Evolutionary conservation across 2,113 vertebrate genomes (phyloP).

Genomic region (Hepsetus odoe): DNA sequence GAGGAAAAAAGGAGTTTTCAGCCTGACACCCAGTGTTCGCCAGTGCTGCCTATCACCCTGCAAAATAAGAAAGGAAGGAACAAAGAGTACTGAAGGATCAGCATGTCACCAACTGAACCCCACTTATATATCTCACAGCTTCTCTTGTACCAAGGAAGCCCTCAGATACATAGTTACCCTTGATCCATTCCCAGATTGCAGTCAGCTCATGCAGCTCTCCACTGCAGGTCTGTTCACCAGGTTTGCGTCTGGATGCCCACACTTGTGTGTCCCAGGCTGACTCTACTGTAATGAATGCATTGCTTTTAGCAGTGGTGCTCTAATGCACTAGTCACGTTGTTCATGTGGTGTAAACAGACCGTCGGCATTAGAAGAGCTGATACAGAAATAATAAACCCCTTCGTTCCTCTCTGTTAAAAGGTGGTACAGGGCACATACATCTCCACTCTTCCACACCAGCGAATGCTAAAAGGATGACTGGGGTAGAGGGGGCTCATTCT

Average conservation of each 20-base stretch:
- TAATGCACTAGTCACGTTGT: constrained; percentile 25
- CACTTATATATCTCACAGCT: constrained; percentile 50
- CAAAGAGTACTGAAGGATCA: constrained; percentile 38
- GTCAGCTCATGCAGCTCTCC: neutral
- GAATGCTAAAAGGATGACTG: constrained; percentile 39
- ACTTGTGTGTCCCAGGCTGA: constrained; percentile 10
- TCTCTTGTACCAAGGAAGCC: constrained; percentile 27
- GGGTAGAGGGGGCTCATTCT: constrained; percentile 35
- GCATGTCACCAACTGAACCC: constrained; percentile 43
- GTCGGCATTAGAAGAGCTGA: constrained; percentile 31
- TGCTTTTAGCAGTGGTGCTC: constrained; percentile 27
- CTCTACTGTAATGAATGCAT: neutral
- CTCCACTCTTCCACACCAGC: constrained; percentile 54
- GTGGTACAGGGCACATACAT: constrained; percentile 21
- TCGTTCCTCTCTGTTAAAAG: neutral
- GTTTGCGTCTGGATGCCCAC: constrained; percentile 26
- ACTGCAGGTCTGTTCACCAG: constrained; percentile 21
- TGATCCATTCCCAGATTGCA: constrained; percentile 7
- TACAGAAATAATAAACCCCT: constrained; percentile 43
- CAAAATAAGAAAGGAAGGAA: constrained; percentile 39
- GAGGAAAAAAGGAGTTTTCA: no score
- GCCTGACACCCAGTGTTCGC: constrained; percentile 14
- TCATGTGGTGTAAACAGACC: constrained; percentile 25
- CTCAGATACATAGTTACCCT: constrained; percentile 9
- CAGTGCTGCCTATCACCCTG: constrained; percentile 35